phyloP scores from a whole-genome alignment of 2,888 invertebrate genomes.

The Calameuta pallipes region DNA sequence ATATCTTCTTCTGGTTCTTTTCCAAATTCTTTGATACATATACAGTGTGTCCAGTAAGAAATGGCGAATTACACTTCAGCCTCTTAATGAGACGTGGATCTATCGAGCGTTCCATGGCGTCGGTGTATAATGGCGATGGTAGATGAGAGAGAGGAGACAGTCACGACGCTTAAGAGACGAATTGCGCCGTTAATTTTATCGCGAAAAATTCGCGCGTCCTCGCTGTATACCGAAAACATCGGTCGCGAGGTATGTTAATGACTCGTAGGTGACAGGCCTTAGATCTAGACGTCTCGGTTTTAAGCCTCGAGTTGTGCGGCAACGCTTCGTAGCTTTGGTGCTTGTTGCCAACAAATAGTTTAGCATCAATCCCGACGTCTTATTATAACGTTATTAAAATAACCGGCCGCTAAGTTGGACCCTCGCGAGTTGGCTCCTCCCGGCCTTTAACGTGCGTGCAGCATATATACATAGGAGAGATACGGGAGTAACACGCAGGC shows the following conservation, averaged over 20 bases:
- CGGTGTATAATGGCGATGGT: not conserved
- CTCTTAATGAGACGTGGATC: not conserved
- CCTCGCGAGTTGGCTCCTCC: constrained; percentile 6
- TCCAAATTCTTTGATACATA: not conserved
- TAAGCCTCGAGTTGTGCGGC: constrained; percentile 25
- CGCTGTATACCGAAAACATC: constrained; percentile 1
- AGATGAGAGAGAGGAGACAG: not conserved
- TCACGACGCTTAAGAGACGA: constrained; percentile 7
- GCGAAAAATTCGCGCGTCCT: constrained; percentile 4
- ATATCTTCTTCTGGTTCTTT: not conserved
- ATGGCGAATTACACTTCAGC: not conserved
- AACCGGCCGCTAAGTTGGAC: constrained; percentile 50
- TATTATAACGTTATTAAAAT: constrained; percentile 67
- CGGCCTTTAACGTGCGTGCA: not conserved
- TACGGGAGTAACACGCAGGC: not conserved
- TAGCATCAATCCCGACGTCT: constrained; percentile 65
- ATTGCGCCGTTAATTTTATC: constrained; percentile 8
- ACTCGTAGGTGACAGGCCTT: constrained; percentile 63
- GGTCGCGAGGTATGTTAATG: constrained; percentile 58
- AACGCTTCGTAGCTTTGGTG: constrained; percentile 45
- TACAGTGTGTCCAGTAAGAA: not conserved
- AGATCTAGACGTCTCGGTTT: constrained; percentile 57
- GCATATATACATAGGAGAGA: not conserved
- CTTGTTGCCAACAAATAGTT: constrained; percentile 64
- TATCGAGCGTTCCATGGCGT: not conserved